A percentile compares a stretch with the other conserved stretches of the same genome.
These are phyloP conservation scores for Pyrocoelia pectoralis DNA, from an alignment of 2,888 invertebrate genomes.

Conservation along the genomic window DNA sequence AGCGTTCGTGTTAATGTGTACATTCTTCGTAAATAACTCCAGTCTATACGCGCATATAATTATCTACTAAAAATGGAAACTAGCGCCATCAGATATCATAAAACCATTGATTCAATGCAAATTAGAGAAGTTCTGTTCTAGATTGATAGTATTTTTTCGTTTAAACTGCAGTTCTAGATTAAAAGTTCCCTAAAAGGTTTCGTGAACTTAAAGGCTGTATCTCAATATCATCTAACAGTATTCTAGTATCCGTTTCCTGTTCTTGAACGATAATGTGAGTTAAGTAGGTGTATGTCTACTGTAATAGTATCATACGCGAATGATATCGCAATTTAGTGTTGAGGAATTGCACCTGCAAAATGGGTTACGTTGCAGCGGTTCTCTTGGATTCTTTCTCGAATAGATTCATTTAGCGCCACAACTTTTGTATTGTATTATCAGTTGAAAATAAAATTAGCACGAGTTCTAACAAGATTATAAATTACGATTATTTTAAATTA, in stretches of 20 bases:
- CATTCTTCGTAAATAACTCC: neutral
- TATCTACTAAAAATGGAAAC: constrained; percentile 4
- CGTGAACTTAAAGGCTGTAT: neutral
- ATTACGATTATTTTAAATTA: too few species aligned
- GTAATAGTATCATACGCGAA: neutral
- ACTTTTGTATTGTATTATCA: too few species aligned
- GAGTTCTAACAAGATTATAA: too few species aligned
- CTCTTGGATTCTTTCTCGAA: too few species aligned
- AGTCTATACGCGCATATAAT: constrained; percentile 1
- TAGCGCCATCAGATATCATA: constrained; percentile 7
- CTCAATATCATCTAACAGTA: neutral
- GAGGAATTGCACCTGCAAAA: too few species aligned
- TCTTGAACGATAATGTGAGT: neutral
- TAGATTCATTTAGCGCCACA: too few species aligned
- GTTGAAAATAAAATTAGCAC: too few species aligned
- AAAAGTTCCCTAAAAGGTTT: constrained; percentile 10
- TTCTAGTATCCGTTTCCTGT: neutral
- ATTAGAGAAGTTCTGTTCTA: constrained; percentile 25
- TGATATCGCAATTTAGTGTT: too few species aligned
- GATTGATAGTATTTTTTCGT: constrained; percentile 25
- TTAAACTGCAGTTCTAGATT: constrained; percentile 29
- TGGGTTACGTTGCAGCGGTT: too few species aligned
- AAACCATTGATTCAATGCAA: constrained; percentile 33
- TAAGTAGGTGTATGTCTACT: neutral
- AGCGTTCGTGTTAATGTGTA: constrained; percentile 6